Evolutionary conservation across 2,113 vertebrate species (phyloP).

Genomic region (Meleagris gallopavo): DNA sequence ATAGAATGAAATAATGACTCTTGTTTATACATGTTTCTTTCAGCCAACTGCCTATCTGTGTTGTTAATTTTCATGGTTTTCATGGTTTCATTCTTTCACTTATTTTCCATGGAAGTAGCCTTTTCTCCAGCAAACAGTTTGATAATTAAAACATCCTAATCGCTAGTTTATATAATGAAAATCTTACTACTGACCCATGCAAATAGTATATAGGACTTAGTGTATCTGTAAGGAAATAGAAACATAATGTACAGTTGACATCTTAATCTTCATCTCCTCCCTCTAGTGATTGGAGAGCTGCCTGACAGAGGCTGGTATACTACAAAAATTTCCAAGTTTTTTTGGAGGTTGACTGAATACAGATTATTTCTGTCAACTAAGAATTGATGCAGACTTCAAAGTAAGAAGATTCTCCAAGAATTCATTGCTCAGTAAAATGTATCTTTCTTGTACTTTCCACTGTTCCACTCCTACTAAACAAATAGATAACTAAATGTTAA

Average conservation of each 20-base stretch:
- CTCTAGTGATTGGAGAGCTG: not conserved
- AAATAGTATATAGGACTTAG: not conserved
- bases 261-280: not conserved
- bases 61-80: not conserved
- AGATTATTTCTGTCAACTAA: not conserved
- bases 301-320: not conserved
- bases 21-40: not conserved
- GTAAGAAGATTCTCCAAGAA: not conserved
- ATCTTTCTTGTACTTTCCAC: not conserved
- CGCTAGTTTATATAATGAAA: not conserved
- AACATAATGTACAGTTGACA: not conserved
- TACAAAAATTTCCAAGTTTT: accelerated
- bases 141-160: accelerated
- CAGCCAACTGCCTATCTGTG: not conserved
- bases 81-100: not conserved
- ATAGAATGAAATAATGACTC: not conserved
- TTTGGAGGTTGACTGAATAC: not conserved
- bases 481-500: not conserved
- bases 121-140: not conserved
- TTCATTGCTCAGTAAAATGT: not conserved
- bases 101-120: not conserved
- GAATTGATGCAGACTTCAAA: not conserved
- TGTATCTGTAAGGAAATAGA: not conserved
- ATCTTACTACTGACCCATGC: not conserved
- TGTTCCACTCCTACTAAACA: not conserved